Evolutionary conservation across 2,113 vertebrate genomes (phyloP), one percentile per base, ranked within the genome.

Genomic region (Pelvicachromis taeniatus): DNA sequence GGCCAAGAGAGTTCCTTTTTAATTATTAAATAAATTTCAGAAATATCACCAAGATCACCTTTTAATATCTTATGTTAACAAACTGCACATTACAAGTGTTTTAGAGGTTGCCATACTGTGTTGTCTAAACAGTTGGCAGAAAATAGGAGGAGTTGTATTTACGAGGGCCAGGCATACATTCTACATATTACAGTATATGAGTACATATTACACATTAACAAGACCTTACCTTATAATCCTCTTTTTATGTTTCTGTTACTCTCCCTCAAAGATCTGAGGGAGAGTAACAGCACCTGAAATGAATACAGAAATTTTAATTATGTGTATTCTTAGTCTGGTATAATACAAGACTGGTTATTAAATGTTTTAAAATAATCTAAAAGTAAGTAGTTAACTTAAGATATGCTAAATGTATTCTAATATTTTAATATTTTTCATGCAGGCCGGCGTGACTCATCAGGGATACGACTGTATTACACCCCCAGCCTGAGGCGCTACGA

Each of bases 401-500:
- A 29, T 9, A 54, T 42, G 13, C 40, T 11, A 52, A 19, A 58
- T 78, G 29, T 42, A 70, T 73, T 56, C 26, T 75, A 55, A 83
- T 29, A 12, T 48, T 48, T 10, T 6, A 38, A 65, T 35, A 58
- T 78, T 80, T 5, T 65, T 33, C 61, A 53, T 16, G 9, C 88
- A 99, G 98, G 96, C 50, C 97, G 95, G 0, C 94, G 0, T 0
- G 99, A 99, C 87, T 96, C 97, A 65, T 99, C 99, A 0, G 99
- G 99, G 65, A 97, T 99, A 86, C 96, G 99, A 10, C 93, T 99
- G 23, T 93, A 97, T 92, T 98, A 97, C 94, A 99, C 98, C 0
- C 94, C 93, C 33, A 94, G 86, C 1, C 95, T 98, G 88, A 92
- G 98, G 63, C 96, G 4, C 11, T 94, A 95, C 0, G 94, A 99